Percentiles rank a stretch among this genome's conserved stretches.
Evolutionary conservation across 1,140 invertebrate species (phyloP).

Genomic region (Heterodera carotae): DNA sequence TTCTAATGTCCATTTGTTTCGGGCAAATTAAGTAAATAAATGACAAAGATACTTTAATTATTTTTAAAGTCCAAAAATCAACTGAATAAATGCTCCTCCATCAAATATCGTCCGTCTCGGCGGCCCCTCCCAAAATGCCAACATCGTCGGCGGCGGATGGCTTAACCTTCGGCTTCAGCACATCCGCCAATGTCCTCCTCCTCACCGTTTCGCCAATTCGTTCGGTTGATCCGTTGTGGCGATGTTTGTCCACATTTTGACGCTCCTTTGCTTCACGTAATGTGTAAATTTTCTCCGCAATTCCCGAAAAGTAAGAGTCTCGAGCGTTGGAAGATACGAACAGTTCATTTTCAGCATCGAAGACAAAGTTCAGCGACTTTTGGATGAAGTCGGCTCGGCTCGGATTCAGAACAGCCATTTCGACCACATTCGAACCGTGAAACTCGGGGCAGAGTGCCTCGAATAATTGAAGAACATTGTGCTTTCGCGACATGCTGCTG

Average conservation of each 20-base stretch:
- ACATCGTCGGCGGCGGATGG: slow-evolving; percentile 2
- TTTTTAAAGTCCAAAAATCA: background rate
- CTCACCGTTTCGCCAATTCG: background rate
- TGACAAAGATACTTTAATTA: slow-evolving; percentile 7
- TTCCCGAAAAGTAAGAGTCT: slow-evolving; percentile 4
- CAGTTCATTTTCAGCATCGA: slow-evolving; percentile 23
- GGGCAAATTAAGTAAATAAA: background rate
- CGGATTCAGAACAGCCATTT: background rate
- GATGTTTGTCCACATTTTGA: background rate
- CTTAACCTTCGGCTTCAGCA: slow-evolving; percentile 13
- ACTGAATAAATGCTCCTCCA: background rate
- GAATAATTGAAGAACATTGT: slow-evolving; percentile 22
- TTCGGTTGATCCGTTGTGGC: background rate
- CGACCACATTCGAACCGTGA: background rate
- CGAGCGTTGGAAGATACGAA: slow-evolving; percentile 13
- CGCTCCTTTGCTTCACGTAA: slow-evolving; percentile 14
- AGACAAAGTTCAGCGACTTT: slow-evolving; percentile 20
- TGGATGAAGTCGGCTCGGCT: slow-evolving; percentile 12
- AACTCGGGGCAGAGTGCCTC: slow-evolving; percentile 28
- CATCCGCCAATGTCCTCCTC: slow-evolving; percentile 23
- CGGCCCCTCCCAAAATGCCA: background rate
- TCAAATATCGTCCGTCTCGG: background rate
- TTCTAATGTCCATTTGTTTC: background rate
- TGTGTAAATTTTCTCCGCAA: slow-evolving; percentile 26
- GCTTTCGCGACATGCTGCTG: slow-evolving; percentile 18